Evolutionary conservation across 2,113 vertebrate species (phyloP), one percentile per base, ranked within the genome.

Genomic region (Apistogramma diplotaenia): DNA sequence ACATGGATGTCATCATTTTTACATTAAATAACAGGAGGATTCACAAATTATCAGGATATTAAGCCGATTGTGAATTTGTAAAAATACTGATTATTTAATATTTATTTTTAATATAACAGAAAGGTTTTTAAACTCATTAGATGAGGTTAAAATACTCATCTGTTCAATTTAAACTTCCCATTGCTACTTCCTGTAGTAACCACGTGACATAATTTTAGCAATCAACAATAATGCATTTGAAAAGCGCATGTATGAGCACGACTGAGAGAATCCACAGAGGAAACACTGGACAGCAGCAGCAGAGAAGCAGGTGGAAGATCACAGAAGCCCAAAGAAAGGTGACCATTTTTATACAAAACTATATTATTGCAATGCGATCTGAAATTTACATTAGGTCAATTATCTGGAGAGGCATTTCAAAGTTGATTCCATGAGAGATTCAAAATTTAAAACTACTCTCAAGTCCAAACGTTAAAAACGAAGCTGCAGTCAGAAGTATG

Each of bases 221-320:
- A 46, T 46, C 2, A 65, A 4, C 18, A 53, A n/a, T 23, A 65
- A 4, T 25, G 61, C 21, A 27, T 6, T 3, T 25, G 21, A 76
- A 51, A 35, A 76, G 23, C n/a, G 31, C 11, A 29, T 11, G 61
- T 2, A 27, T 49, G 61, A 46, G 5, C 8, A 19, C 0, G 5
- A 29, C 16, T n/a, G 2, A 5, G 27, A 8, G 3, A 25, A 71
- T 74, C 18, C 71, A 76, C 57, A 84, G 74, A 84, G 58, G 5
- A 82, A 73, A 79, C 81, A 75, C 56, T 16, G 40, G 53, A 46
- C 29, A 79, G 79, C 35, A 71, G 35, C 35, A 79, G 21, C 6
- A 7, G 46, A 85, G 49, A 55, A 49, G 23, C 59, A 67, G 21
- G 72, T 56, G 31, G 23, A 25, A 21, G 10, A 72, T 31, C 1